These are phyloP conservation scores for Thymelicus lineola DNA, from an alignment of 2,888 invertebrate species.

Conservation along the genomic window DNA sequence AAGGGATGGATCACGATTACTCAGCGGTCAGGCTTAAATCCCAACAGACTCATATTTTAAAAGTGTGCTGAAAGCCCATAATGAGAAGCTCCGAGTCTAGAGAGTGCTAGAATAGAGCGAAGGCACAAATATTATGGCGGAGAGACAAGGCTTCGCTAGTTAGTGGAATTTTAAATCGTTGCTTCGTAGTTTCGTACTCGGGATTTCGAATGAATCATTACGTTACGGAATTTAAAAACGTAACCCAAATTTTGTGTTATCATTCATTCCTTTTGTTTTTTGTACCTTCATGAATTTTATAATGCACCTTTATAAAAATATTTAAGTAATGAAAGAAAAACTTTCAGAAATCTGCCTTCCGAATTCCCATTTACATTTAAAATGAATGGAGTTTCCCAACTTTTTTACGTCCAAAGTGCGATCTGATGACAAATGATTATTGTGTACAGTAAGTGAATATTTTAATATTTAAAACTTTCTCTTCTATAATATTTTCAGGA, in stretches of 20 bases:
- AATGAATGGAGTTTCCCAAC: slow-evolving; percentile 62
- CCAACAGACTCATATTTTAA: slow-evolving; percentile 62
- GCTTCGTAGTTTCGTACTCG: slow-evolving; percentile 36
- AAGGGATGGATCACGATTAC: slow-evolving; percentile 57
- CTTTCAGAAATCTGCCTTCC: slow-evolving; percentile 45
- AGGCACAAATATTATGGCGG: slow-evolving; percentile 41
- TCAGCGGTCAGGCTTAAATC: slow-evolving; percentile 53
- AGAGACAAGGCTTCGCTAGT: slow-evolving; percentile 30
- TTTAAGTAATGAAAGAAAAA: slow-evolving; percentile 42
- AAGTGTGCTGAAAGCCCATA: slow-evolving; percentile 64
- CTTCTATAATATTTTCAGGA: not conserved
- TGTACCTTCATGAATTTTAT: slow-evolving; percentile 13
- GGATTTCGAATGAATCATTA: slow-evolving; percentile 39
- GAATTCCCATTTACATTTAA: slow-evolving; percentile 66
- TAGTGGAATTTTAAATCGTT: slow-evolving; percentile 22
- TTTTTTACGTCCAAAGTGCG: slow-evolving; percentile 68
- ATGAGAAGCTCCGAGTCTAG: slow-evolving; percentile 61
- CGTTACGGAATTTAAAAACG: slow-evolving; percentile 22
- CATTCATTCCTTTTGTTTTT: slow-evolving; percentile 12
- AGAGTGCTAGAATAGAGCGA: slow-evolving; percentile 48
- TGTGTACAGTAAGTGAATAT: slow-evolving; percentile 55
- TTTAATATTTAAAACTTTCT: slow-evolving; percentile 43
- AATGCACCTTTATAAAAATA: slow-evolving; percentile 30
- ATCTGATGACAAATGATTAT: slow-evolving; percentile 55
- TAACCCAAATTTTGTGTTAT: slow-evolving; percentile 12